phyloP scores from a whole-genome alignment of 2,797 vertebrate species.

The Pantherophis vulpinus region DNA sequence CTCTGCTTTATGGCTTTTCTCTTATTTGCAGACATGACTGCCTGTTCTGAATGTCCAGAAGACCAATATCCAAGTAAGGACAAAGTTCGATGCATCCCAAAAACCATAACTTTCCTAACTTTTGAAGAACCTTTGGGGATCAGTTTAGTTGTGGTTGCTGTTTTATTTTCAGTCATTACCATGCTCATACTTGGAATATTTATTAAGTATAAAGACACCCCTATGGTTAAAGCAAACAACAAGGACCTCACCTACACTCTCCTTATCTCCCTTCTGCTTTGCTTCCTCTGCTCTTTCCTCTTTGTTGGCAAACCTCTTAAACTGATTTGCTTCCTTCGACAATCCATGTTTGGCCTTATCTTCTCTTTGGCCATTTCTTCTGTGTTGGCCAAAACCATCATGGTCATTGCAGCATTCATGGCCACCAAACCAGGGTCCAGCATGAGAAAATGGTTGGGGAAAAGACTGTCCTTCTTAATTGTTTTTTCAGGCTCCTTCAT shows the following conservation, averaged over 20 bases:
- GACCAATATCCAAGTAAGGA: neutral
- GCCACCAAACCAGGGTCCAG: too few species aligned
- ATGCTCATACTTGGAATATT: neutral
- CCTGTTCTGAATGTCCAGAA: neutral
- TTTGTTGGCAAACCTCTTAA: neutral
- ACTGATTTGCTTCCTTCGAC: neutral
- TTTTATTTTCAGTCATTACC: neutral
- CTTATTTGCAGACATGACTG: neutral
- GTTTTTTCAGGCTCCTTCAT: neutral
- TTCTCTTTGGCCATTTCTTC: neutral
- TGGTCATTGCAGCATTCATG: neutral
- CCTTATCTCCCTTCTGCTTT: neutral
- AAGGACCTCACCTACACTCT: neutral
- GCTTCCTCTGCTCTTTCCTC: neutral
- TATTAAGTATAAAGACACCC: neutral
- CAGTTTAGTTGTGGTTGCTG: neutral
- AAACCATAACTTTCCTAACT: neutral
- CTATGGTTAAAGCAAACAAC: neutral
- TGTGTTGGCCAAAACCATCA: constrained; percentile 11
- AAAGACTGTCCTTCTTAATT: neutral
- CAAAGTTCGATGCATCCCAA: neutral
- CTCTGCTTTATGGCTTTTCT: accelerated
- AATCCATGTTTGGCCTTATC: neutral
- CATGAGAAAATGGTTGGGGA: too few species aligned
- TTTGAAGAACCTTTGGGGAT: constrained; percentile 9